phyloP scores from a whole-genome alignment of 1,140 invertebrate species.

The Trinorchestia longiramus region DNA sequence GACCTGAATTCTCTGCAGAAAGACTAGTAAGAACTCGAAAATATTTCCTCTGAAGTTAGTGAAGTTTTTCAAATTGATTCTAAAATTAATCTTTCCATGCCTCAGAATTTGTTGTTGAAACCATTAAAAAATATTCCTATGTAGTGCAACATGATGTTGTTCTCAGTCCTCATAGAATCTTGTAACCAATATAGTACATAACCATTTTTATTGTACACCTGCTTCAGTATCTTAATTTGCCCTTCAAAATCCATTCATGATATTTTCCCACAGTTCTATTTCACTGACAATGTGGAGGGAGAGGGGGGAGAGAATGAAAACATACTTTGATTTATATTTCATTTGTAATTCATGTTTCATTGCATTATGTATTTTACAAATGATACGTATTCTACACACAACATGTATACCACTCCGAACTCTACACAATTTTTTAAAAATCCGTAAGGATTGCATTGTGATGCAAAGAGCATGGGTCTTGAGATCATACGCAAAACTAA shows the following conservation, averaged over 20 bases:
- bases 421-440: no score
- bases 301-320: not conserved
- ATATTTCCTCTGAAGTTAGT: not conserved
- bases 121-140: not conserved
- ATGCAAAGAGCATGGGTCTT: not conserved
- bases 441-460: not conserved
- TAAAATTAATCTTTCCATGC: not conserved
- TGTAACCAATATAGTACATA: not conserved
- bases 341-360: not conserved
- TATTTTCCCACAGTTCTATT: not conserved
- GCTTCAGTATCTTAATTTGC: not conserved
- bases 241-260: not conserved
- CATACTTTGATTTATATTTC: not conserved
- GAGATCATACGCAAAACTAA: not conserved
- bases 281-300: not conserved
- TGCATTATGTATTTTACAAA: not conserved
- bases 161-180: not conserved
- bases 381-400: not conserved
- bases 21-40: not conserved
- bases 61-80: not conserved
- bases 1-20: not conserved
- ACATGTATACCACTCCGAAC: no score
- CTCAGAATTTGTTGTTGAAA: not conserved
- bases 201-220: not conserved
- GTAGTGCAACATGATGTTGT: not conserved